Evolutionary conservation across 2,888 invertebrate species (phyloP), one percentile per base, ranked within the genome.

Genomic region (Andrena marginata): DNA sequence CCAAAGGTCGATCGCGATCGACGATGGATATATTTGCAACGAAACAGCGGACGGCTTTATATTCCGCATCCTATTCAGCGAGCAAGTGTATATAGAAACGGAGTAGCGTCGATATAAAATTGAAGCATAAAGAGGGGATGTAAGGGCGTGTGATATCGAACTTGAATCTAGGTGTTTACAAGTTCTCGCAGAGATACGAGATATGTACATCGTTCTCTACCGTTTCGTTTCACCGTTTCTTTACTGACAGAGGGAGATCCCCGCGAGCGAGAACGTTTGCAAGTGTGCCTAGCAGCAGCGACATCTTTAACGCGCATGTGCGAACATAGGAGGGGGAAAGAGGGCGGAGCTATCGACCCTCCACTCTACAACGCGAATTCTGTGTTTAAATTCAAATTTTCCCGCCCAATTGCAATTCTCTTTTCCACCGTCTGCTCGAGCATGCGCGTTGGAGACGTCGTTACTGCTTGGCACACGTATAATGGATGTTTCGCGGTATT

Each of bases 61-160:
- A 90, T 86, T 89, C 81, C 87, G 88, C 90, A 89, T 88, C 89
- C 87, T 84, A 91, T 89, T 92, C 89, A 91, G 85, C 87, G 87
- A 90, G 85, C 87, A 42, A 42, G 86, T 88, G 92, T 92, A 92
- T 86, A 90, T 89, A 87, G 80, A 49, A n/a, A 78, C 68, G 73
- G 67, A 84, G 80, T 80, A 59, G 64, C 69, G 78, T 78, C 67
- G 78, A 80, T 72, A 92, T 91, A 91, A 86, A 90, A 92, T 89
- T 91, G 89, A 91, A 35, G 31, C 29, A 29, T 31, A 26, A 56
- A 16, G 16, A 23, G 23, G 31, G 42, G 29, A 69, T 35, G n/a
- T 72, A 56, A 71, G 63, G 91, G 91, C 92, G 92, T 93, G 92
- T 92, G 92, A 92, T 92, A 90, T 91, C 87, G 89, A 92, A 92